phyloP scores from a whole-genome alignment of 1,140 invertebrate genomes.

The Trichonephila clavata region DNA sequence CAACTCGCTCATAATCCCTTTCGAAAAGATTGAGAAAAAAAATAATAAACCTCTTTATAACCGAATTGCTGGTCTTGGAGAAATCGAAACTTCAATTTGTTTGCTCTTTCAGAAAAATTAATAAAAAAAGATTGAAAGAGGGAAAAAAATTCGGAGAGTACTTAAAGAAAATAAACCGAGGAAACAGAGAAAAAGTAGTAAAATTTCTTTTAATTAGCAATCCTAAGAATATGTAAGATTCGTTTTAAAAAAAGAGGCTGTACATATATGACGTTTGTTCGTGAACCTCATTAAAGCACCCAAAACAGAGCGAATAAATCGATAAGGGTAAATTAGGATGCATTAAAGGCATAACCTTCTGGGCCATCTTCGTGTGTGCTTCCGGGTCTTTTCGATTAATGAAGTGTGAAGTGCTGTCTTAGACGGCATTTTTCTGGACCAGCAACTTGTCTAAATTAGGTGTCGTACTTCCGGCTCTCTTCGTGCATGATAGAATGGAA shows the following conservation, averaged over 20 bases:
- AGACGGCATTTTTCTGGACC: neutral
- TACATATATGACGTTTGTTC: neutral
- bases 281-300: neutral
- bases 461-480: neutral
- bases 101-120: conserved; percentile 21
- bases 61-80: neutral
- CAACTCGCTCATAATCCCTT: neutral
- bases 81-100: conserved; percentile 43
- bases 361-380: neutral
- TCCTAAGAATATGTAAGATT: neutral
- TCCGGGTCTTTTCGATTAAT: neutral
- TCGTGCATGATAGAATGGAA: neutral
- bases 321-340: neutral
- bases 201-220: conserved; percentile 39
- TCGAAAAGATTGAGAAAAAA: neutral
- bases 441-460: neutral
- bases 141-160: neutral
- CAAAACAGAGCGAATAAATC: neutral
- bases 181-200: neutral
- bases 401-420: neutral
- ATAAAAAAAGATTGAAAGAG: neutral
- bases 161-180: neutral
- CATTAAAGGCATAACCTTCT: neutral
- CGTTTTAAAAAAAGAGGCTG: neutral
- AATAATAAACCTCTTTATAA: neutral